Percentiles rank a stretch among this genome's conserved stretches.
Evolutionary conservation across 2,797 vertebrate species (phyloP).

Genomic region (Diceros bicornis): DNA sequence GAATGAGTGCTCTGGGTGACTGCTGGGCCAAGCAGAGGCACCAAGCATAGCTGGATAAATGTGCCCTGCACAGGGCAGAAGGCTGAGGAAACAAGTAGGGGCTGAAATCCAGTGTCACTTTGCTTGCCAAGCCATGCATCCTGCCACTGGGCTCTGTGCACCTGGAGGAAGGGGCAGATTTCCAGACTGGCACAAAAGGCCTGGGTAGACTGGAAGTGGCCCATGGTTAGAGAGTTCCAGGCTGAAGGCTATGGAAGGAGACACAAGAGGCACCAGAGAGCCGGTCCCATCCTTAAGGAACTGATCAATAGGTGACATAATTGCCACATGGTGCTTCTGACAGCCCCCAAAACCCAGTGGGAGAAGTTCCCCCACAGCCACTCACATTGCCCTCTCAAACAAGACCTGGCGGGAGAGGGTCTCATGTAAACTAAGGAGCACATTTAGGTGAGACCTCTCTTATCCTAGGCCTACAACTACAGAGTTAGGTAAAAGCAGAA

Average conservation of each 20-base stretch:
- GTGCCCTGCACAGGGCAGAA: not conserved
- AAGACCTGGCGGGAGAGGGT: not conserved
- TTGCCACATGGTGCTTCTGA: not conserved
- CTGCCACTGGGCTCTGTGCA: not conserved
- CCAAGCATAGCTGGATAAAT: too few species aligned
- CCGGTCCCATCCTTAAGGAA: not conserved
- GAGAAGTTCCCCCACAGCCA: accelerated
- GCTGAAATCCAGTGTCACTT: not conserved
- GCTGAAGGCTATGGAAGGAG: too few species aligned
- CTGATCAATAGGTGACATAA: not conserved
- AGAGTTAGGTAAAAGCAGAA: not conserved
- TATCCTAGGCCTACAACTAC: not conserved
- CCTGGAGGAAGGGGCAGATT: not conserved
- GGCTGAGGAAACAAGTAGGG: not conserved
- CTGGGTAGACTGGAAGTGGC: not conserved
- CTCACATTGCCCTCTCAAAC: not conserved
- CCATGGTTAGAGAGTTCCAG: not conserved
- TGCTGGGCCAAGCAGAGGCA: not conserved
- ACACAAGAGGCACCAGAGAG: not conserved
- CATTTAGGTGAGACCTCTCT: not conserved
- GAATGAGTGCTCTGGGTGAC: too few species aligned
- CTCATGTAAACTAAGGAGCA: not conserved
- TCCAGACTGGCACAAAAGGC: not conserved
- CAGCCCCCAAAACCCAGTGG: not conserved
- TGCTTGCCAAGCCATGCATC: not conserved